These are phyloP conservation scores for Takifugu rubripes DNA, from an alignment of 2,797 vertebrate species.

Conservation along the genomic window DNA sequence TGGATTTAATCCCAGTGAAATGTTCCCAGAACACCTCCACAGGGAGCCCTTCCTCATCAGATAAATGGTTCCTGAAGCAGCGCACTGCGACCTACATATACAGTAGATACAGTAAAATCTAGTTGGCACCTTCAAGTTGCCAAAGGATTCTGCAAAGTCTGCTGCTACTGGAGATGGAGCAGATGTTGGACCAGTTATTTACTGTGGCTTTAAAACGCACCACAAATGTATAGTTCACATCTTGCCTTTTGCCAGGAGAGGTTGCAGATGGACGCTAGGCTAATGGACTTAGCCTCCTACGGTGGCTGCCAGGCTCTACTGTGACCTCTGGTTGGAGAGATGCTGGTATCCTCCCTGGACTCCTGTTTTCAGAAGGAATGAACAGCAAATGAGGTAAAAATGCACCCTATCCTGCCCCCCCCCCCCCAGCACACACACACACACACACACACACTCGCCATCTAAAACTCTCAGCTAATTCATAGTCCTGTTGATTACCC, in stretches of 20 bases:
- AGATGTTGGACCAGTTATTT: too few species aligned
- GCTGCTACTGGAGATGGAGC: too few species aligned
- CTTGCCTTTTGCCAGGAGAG: too few species aligned
- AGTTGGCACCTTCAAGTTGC: background rate
- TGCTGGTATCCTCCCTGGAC: constrained; percentile 27
- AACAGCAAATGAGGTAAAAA: constrained; percentile 70
- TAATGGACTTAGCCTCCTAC: too few species aligned
- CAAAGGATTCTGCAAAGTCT: background rate
- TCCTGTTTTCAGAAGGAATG: constrained; percentile 63
- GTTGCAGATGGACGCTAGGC: too few species aligned
- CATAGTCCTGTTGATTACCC: constrained; percentile 77
- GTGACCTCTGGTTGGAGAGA: constrained; percentile 17
- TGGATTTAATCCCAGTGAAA: constrained; percentile 20
- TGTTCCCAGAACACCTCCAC: constrained; percentile 13
- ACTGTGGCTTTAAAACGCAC: too few species aligned
- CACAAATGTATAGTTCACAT: too few species aligned
- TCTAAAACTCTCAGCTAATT: constrained; percentile 74
- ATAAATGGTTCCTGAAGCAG: background rate
- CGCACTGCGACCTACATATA: background rate
- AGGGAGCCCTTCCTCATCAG: constrained; percentile 5
- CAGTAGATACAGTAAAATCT: background rate
- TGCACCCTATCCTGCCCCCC: constrained; percentile 51
- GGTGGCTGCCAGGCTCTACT: background rate
- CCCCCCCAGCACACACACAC: background rate
- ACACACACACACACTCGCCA: background rate